Evolutionary conservation across 2,113 vertebrate genomes (phyloP).

Genomic region (Oreotragus oreotragus): DNA sequence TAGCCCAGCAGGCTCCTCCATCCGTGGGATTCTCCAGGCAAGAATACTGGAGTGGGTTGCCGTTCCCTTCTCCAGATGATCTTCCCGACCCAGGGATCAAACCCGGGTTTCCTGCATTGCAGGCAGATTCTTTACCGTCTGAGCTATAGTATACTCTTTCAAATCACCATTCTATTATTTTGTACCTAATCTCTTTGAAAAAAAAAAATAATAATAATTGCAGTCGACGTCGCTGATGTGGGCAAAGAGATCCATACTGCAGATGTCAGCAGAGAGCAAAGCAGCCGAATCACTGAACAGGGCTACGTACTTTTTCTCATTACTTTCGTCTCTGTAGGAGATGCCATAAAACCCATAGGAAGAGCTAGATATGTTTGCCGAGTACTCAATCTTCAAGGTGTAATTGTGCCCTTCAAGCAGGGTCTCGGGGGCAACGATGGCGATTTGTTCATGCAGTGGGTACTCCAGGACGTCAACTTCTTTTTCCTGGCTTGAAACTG

Average conservation of each 20-base stretch:
- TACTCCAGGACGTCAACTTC: constrained; percentile 85
- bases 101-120: background rate
- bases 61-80: background rate
- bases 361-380: constrained; percentile 86
- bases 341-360: constrained; percentile 94
- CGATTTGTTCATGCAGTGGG: constrained; percentile 88
- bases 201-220: background rate
- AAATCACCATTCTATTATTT: background rate
- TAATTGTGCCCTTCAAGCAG: constrained; percentile 85
- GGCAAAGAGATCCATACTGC: background rate
- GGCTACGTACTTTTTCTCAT: constrained; percentile 78
- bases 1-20: background rate
- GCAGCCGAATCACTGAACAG: background rate
- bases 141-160: background rate
- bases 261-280: background rate
- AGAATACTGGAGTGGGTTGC: background rate
- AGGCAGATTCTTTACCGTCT: background rate
- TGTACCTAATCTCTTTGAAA: background rate
- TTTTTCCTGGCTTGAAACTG: constrained; percentile 66
- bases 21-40: background rate
- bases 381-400: constrained; percentile 86
- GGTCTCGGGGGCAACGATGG: constrained; percentile 82
- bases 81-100: background rate
- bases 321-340: constrained; percentile 85
- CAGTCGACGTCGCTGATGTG: background rate